These are phyloP conservation scores for Deilephila elpenor DNA, from an alignment of 2,888 invertebrate species.

Conservation along the genomic window DNA sequence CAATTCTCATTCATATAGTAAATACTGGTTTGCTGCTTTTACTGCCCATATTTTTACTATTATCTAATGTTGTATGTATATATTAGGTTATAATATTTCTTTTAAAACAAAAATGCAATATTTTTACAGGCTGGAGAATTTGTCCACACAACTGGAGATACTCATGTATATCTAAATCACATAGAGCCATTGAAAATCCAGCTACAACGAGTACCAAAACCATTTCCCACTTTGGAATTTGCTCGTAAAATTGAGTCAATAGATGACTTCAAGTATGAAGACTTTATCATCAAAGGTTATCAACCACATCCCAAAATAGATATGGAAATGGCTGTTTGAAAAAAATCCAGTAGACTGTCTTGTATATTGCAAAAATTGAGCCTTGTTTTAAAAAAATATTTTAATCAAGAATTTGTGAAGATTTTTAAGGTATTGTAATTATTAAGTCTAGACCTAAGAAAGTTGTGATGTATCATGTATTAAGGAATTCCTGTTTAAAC, in stretches of 20 bases:
- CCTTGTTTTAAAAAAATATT: background rate
- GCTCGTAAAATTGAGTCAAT: conserved; percentile 89
- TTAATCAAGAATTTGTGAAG: background rate
- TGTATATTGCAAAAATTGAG: background rate
- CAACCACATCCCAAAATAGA: conserved; percentile 94
- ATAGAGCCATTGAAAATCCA: conserved; percentile 93
- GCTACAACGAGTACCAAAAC: conserved; percentile 89
- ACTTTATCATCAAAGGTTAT: conserved; percentile 94
- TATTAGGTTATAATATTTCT: too few relatives aligned
- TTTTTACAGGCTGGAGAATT: conserved; percentile 94
- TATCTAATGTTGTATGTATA: too few relatives aligned
- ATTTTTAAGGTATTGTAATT: background rate
- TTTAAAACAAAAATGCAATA: background rate
- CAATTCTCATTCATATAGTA: background rate
- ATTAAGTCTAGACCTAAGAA: background rate
- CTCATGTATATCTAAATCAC: conserved; percentile 97
- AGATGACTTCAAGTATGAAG: conserved; percentile 94
- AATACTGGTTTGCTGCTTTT: background rate
- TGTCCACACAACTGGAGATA: conserved; percentile 97
- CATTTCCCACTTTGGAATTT: conserved; percentile 93
- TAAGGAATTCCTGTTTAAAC: too few relatives aligned
- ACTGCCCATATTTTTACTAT: too few relatives aligned
- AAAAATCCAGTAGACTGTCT: background rate
- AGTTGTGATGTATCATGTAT: background rate
- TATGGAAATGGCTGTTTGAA: conserved; percentile 96